Base-by-base conservation (phyloP, 1,140 invertebrate species). In the Temnothorax curvispinosus region DNA sequence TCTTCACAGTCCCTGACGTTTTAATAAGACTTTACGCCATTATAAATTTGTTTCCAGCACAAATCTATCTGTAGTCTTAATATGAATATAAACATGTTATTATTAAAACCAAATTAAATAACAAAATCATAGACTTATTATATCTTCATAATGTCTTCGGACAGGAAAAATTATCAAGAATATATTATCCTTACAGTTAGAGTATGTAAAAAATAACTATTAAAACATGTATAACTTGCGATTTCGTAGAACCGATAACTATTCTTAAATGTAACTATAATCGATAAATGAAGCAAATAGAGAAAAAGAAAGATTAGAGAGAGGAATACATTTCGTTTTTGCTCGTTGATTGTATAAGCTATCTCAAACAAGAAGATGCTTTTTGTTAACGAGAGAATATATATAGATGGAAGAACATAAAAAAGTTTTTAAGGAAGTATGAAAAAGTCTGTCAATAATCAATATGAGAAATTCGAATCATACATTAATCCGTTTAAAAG, bases 61-160 rank as follows among this genome's bases (percentile, higher is more conserved):
- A 38, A 67, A 54, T 38, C 41, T 41, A 80, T 65, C 35, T 67
- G 7, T 47, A 80, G 32, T 80, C n/a, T 80, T 41, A 27, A 80
- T 27, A 69, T 41, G 56, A 41, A 56, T 52, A 52, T 54, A n/a
- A 54, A 18, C 13, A 18, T 54, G n/a, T 54, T 52, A 71, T n/a
- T 1, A 32, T 13, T 56, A 69, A 41, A 67, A 41, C 15, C 9
- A 54, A 65, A 54, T 54, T 18, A 7, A 44, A 67, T 38, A 67
- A 80, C 67, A 27, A 80, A 80, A 38, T 80, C 3, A 50, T 78
- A 62, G 56, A 13, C 21, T 67, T 41, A 65, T 67, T 41, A 65
- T 65, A 78, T 35, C 4, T 58, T 50, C n/a, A 38, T 65, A 13
- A 21, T 56, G 7, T 64, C 11, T 18, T 60, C 0, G 47, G 5